These are phyloP conservation scores for Anneissia japonica DNA, from an alignment of 35 echinoderm and acorn worm genomes.

Conservation along the genomic window DNA sequence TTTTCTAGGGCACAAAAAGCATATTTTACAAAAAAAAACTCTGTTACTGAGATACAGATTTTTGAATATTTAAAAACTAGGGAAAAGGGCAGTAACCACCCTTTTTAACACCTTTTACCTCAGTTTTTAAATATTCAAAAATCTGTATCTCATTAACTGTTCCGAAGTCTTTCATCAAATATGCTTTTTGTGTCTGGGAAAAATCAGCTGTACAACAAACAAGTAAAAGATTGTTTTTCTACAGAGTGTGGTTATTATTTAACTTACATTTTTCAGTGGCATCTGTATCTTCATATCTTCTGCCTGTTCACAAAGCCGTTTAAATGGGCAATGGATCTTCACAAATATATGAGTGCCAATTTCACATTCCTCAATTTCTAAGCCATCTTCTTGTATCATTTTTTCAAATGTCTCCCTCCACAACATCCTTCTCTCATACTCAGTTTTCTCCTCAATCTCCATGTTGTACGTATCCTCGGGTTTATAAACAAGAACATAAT, in stretches of 20 bases:
- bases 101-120: not conserved
- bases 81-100: not conserved
- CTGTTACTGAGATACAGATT: too few species aligned
- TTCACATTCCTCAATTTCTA: conserved; percentile 51
- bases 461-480: conserved; percentile 37
- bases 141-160: not conserved
- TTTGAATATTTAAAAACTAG: conserved; percentile 19
- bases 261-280: conserved; percentile 86
- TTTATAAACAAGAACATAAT: conserved; percentile 82
- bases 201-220: too few species aligned
- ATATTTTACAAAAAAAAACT: too few species aligned
- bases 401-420: conserved; percentile 55
- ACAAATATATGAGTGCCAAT: conserved; percentile 68
- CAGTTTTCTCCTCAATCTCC: conserved; percentile 32
- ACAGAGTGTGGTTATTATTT: not conserved
- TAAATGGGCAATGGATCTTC: conserved; percentile 76
- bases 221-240: not conserved
- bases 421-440: conserved; percentile 30
- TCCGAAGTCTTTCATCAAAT: not conserved
- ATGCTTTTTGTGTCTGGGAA: too few species aligned
- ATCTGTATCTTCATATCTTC: conserved; percentile 85
- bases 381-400: conserved; percentile 37
- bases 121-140: not conserved
- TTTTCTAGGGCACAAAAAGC: too few species aligned
- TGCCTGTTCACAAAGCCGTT: conserved; percentile 72